Evolutionary conservation across 2,797 vertebrate genomes (phyloP).

Genomic region (Lepidocolaptes lacrymiger): DNA sequence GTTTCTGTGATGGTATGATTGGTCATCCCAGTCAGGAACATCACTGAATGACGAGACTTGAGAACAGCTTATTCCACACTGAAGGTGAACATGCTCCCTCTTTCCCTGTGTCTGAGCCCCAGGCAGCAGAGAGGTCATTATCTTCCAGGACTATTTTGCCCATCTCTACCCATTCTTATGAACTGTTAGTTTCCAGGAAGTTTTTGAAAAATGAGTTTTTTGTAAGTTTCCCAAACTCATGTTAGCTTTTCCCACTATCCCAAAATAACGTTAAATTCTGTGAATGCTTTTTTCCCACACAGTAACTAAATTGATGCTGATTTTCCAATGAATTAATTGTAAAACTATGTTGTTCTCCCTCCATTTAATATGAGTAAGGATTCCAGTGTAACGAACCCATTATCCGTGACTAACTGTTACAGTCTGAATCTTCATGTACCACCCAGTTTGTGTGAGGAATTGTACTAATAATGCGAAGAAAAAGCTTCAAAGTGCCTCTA

Average conservation of each 20-base stretch:
- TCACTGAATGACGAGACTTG: too few relatives aligned
- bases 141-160: background rate
- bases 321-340: background rate
- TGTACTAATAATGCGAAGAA: background rate
- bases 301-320: background rate
- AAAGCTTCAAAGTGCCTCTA: background rate
- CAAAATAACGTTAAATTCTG: background rate
- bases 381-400: background rate
- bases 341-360: background rate
- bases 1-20: background rate
- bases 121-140: background rate
- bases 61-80: background rate
- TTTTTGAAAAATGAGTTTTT: background rate
- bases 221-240: background rate
- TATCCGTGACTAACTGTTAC: background rate
- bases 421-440: background rate
- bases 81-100: background rate
- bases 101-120: background rate
- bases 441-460: background rate
- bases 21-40: background rate
- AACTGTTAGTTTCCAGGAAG: background rate
- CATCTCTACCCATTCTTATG: background rate
- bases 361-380: background rate
- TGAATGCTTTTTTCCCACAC: fast-evolving
- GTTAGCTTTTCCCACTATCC: background rate